These are phyloP conservation scores for Stigmatopora argus DNA, from an alignment of 2,113 vertebrate species.

Conservation along the genomic window DNA sequence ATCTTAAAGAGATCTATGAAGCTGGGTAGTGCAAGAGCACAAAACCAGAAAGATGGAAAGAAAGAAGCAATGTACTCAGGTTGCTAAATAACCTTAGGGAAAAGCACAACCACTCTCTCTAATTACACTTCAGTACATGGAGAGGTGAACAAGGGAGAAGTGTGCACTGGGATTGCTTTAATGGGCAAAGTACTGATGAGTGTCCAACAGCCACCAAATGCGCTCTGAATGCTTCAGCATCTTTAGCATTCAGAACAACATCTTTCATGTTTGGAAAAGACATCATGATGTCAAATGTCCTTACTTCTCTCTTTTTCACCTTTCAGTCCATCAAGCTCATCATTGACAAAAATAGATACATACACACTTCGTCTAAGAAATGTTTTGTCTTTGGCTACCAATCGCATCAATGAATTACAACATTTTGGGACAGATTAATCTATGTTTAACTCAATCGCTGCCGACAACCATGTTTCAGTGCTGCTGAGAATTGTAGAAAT, in stretches of 20 bases:
- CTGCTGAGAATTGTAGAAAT: no score
- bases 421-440: no score
- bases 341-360: neutral
- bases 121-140: constrained; percentile 56
- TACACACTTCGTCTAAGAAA: neutral
- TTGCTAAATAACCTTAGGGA: constrained; percentile 48
- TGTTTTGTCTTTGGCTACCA: constrained; percentile 1
- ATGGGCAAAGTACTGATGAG: constrained; percentile 52
- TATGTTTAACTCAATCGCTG: no score
- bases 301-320: neutral
- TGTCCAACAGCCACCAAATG: constrained; percentile 34
- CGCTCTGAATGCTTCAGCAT: constrained; percentile 50
- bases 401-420: no score
- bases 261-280: constrained; percentile 22
- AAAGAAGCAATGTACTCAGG: constrained; percentile 38
- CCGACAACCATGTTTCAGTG: no score
- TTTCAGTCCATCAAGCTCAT: neutral
- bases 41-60: constrained; percentile 38
- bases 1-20: constrained; percentile 33
- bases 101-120: constrained; percentile 43
- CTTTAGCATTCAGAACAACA: constrained; percentile 26
- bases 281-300: constrained; percentile 26
- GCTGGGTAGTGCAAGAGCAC: constrained; percentile 19
- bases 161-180: constrained; percentile 39
- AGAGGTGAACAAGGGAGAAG: constrained; percentile 33